Conservation (phyloP, 1,140 invertebrate species). For the Cryptotermes secundus region DNA sequence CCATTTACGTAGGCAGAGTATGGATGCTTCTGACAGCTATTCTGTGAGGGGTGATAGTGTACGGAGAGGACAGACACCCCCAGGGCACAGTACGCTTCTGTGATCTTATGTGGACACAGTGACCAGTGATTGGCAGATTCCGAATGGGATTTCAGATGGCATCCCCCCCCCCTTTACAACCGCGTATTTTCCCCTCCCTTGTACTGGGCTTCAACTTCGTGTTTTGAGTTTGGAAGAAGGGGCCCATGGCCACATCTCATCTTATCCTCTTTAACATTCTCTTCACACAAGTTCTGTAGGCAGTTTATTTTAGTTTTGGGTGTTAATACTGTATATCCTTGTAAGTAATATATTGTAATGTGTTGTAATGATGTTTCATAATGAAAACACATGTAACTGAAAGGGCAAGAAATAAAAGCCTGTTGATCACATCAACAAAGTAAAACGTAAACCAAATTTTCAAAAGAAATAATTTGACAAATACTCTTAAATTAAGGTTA, state of each 20-base stretch:
- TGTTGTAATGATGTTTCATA: no score
- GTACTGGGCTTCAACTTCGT: neutral
- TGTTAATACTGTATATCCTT: neutral
- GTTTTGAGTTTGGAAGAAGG: neutral
- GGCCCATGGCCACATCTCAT: neutral
- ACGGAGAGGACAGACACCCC: neutral
- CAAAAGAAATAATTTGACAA: no score
- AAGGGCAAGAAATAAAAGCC: neutral
- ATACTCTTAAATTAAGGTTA: no score
- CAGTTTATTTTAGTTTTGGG: neutral
- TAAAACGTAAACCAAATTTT: no score
- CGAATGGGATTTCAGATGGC: conserved; percentile 1
- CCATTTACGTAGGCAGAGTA: neutral
- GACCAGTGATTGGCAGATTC: neutral
- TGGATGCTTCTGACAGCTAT: neutral
- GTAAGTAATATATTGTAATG: neutral
- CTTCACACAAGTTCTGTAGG: neutral
- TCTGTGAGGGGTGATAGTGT: neutral
- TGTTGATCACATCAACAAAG: no score
- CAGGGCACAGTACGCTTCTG: neutral
- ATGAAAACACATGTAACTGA: neutral
- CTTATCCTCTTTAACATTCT: neutral
- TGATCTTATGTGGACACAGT: conserved; percentile 9
- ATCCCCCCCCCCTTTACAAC: neutral
- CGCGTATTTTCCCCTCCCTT: neutral